Conservation (phyloP, 1,140 invertebrate species). For the Trichonephila inaurata region DNA sequence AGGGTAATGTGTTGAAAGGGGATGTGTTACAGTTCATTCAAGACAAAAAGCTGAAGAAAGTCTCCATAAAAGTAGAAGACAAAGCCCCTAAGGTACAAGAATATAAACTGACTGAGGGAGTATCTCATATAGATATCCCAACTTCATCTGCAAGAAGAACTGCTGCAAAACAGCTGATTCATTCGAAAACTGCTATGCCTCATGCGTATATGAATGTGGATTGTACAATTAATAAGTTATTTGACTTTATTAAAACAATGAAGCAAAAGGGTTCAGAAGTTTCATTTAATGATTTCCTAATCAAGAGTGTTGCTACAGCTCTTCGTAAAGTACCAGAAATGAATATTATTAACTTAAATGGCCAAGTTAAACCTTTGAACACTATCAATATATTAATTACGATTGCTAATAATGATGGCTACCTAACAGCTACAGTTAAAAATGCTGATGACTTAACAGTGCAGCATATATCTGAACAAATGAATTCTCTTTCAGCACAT, state of each 20-base stretch:
- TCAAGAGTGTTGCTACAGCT: constrained; percentile 85
- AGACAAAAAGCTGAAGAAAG: constrained; percentile 83
- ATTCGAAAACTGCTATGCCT: constrained; percentile 85
- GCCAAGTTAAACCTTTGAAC: constrained; percentile 47
- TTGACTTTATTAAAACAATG: constrained; percentile 80
- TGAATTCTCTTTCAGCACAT: constrained; percentile 82
- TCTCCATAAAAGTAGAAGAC: constrained; percentile 80
- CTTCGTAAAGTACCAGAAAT: constrained; percentile 84
- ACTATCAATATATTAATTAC: constrained; percentile 85
- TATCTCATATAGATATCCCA: constrained; percentile 80
- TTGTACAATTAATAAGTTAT: constrained; percentile 83
- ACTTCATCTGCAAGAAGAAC: constrained; percentile 81
- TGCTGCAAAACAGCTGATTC: constrained; percentile 84
- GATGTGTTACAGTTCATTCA: constrained; percentile 85
- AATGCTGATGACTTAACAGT: constrained; percentile 83
- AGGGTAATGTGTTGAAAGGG: constrained; percentile 85
- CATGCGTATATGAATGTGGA: constrained; percentile 85
- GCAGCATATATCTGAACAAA: constrained; percentile 81
- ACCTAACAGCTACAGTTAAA: constrained; percentile 87
- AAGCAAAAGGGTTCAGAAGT: constrained; percentile 81
- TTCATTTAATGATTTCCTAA: constrained; percentile 86
- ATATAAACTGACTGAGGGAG: constrained; percentile 77
- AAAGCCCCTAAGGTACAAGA: neutral
- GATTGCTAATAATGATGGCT: constrained; percentile 85
- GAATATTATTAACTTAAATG: constrained; percentile 84